Evolutionary conservation across 2,113 vertebrate species (phyloP).

Genomic region (Oplegnathus fasciatus): DNA sequence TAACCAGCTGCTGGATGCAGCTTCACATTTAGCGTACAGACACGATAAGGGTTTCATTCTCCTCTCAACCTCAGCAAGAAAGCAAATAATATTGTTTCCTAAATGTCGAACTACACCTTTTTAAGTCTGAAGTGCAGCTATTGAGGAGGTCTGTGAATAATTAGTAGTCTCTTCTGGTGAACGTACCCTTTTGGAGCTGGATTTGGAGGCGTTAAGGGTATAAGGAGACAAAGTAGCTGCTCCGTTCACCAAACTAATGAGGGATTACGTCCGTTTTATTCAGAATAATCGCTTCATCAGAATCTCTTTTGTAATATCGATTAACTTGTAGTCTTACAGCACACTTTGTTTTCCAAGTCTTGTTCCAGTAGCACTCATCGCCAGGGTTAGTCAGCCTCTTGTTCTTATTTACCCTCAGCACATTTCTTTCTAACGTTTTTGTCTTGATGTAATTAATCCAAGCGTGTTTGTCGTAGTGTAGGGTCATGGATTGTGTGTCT

Average conservation of each 20-base stretch:
- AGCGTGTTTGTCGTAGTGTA: slow-evolving; percentile 59
- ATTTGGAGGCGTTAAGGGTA: slow-evolving; percentile 20
- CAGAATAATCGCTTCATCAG: slow-evolving; percentile 12
- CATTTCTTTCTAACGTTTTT: slow-evolving; percentile 31
- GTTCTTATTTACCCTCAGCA: slow-evolving; percentile 28
- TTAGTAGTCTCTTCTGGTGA: slow-evolving; percentile 22
- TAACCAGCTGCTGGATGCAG: too few species aligned
- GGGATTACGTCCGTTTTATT: slow-evolving; percentile 6
- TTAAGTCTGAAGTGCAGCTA: slow-evolving; percentile 26
- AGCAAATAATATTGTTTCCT: background rate
- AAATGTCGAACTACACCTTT: background rate
- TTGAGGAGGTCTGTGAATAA: slow-evolving; percentile 24
- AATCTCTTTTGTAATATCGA: background rate
- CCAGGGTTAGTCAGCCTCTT: slow-evolving; percentile 21
- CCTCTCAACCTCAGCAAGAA: slow-evolving; percentile 9
- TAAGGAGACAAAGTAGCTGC: slow-evolving; percentile 28
- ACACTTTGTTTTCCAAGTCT: slow-evolving; percentile 46
- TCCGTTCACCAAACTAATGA: slow-evolving; percentile 21
- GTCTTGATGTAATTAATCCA: slow-evolving; percentile 58
- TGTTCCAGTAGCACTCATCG: slow-evolving; percentile 44
- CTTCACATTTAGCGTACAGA: too few species aligned
- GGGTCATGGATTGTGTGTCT: slow-evolving; percentile 52
- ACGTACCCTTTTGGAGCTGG: background rate
- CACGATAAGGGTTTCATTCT: background rate
- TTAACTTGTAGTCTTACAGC: slow-evolving; percentile 45